Percentiles rank a stretch among this genome's conserved stretches.
Conservation (phyloP, 2,113 vertebrate species). For the Ceyx margarethae region DNA sequence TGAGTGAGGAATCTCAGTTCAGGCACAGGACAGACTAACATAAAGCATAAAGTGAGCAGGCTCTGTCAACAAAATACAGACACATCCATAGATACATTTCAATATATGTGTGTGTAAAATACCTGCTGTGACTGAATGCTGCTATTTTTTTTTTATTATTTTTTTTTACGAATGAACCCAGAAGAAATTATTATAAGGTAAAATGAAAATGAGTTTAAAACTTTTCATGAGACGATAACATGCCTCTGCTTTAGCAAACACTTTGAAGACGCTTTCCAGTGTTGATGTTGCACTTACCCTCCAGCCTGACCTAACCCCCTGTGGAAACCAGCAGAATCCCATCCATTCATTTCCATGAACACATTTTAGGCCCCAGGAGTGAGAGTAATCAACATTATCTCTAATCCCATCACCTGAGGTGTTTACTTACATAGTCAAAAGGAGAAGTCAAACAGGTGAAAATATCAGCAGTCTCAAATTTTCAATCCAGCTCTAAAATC, state of each 20-base stretch:
- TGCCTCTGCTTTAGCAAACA: slow-evolving; percentile 50
- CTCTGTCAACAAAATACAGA: slow-evolving; percentile 56
- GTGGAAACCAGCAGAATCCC: background rate
- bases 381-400: slow-evolving; percentile 33
- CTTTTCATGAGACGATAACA: slow-evolving; percentile 27
- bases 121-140: slow-evolving; percentile 54
- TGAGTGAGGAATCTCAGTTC: background rate
- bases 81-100: background rate
- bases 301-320: background rate
- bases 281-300: background rate
- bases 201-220: slow-evolving; percentile 50
- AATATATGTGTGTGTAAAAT: background rate
- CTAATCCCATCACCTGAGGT: slow-evolving; percentile 21
- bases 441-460: slow-evolving; percentile 20
- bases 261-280: slow-evolving; percentile 34
- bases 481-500: background rate
- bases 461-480: background rate
- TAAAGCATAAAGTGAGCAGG: slow-evolving; percentile 36
- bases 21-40: background rate
- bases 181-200: slow-evolving; percentile 48
- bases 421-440: slow-evolving; percentile 34
- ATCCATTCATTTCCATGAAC: background rate
- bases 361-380: background rate
- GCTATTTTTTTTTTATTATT: background rate
- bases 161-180: slow-evolving; percentile 13